A percentile compares a stretch with the other conserved stretches of the same genome.
phyloP scores from a whole-genome alignment of 2,113 vertebrate genomes.

The Pteronura brasiliensis region DNA sequence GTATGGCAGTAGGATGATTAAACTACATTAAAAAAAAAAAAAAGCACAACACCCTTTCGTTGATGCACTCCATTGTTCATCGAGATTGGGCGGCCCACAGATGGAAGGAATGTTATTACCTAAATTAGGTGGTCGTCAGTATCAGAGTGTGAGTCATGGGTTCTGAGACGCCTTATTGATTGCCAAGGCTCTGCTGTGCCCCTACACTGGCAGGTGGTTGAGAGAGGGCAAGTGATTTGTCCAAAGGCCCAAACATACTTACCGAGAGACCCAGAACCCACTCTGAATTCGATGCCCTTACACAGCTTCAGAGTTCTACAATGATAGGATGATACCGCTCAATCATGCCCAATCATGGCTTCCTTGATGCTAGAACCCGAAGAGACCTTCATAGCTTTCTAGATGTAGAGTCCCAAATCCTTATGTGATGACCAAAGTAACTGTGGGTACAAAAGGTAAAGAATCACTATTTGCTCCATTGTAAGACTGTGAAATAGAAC shows the following conservation, averaged over 20 bases:
- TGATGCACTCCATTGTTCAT: slow-evolving; percentile 42
- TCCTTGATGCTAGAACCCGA: accelerated
- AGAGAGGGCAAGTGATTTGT: background rate
- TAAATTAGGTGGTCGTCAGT: background rate
- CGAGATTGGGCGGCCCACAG: slow-evolving; percentile 29
- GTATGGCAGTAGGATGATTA: slow-evolving; percentile 81
- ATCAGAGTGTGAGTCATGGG: background rate
- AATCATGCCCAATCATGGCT: accelerated
- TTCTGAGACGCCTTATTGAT: background rate
- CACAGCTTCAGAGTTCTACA: accelerated
- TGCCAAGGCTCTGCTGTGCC: too few relatives aligned
- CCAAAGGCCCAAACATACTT: background rate
- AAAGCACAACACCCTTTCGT: slow-evolving; percentile 59
- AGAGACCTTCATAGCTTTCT: background rate
- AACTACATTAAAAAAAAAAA: slow-evolving; percentile 68
- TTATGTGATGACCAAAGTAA: background rate
- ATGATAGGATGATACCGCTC: background rate
- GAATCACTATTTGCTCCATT: too few relatives aligned
- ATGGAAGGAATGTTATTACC: background rate
- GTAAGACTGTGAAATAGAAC: background rate
- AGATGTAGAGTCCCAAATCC: background rate
- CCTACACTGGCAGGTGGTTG: background rate
- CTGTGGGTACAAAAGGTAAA: background rate
- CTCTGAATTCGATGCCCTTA: accelerated
- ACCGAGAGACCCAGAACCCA: background rate